phyloP scores from a whole-genome alignment of 1,140 invertebrate species.

The Campoletis sonorensis region DNA sequence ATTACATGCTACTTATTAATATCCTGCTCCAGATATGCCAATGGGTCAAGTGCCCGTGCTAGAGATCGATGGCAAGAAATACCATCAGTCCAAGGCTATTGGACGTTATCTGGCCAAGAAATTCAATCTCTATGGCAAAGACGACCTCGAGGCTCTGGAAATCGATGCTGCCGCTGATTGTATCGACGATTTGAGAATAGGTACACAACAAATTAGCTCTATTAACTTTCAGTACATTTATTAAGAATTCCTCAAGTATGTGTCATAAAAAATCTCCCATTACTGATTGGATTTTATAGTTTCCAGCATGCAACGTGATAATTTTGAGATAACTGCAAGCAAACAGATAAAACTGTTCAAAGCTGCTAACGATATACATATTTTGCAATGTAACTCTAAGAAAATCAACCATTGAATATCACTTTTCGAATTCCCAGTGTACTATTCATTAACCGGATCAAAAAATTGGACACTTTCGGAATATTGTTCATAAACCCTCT shows the following conservation, averaged over 20 bases:
- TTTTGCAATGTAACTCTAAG: no score
- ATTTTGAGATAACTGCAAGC: no score
- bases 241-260: background rate
- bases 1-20: background rate
- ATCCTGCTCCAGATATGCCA: constrained; percentile 59
- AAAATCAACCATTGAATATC: no score
- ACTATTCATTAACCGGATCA: no score
- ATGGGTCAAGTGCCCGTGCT: constrained; percentile 66
- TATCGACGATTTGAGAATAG: constrained; percentile 61
- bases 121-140: constrained; percentile 59
- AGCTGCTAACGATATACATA: no score
- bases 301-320: no score
- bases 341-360: no score
- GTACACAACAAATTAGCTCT: constrained; percentile 51
- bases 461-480: background rate
- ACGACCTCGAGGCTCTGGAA: constrained; percentile 62
- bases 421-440: no score
- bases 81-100: constrained; percentile 65
- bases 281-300: no score
- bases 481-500: background rate
- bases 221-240: background rate
- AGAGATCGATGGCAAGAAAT: constrained; percentile 66
- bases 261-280: background rate
- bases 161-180: constrained; percentile 64
- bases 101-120: constrained; percentile 67